These are phyloP conservation scores for Hermodice carunculata DNA, from an alignment of 2,888 invertebrate genomes.

Conservation along the genomic window DNA sequence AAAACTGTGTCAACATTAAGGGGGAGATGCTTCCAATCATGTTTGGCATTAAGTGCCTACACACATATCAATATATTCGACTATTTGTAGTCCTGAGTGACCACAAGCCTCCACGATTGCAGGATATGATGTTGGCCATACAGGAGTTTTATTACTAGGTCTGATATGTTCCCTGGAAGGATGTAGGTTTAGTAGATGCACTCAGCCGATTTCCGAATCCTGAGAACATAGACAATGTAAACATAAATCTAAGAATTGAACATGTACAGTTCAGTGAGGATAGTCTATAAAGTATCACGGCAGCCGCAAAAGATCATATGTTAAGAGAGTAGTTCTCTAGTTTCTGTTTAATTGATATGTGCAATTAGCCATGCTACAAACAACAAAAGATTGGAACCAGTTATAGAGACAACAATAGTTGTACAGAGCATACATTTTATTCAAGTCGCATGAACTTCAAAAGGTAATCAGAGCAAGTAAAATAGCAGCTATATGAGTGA, in stretches of 20 bases:
- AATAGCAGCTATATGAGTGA: too few relatives aligned
- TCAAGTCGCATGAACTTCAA: too few relatives aligned
- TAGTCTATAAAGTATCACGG: neutral
- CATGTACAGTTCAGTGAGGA: neutral
- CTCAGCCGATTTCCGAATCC: neutral
- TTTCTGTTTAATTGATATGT: too few relatives aligned
- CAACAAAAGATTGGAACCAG: too few relatives aligned
- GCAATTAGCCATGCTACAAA: too few relatives aligned
- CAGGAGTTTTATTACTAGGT: slow-evolving; percentile 25
- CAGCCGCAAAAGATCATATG: too few relatives aligned
- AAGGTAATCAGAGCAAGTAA: too few relatives aligned
- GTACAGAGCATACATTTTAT: too few relatives aligned
- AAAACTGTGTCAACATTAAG: slow-evolving; percentile 44
- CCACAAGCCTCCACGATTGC: slow-evolving; percentile 43
- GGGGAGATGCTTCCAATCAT: slow-evolving; percentile 41
- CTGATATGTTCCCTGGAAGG: slow-evolving; percentile 25
- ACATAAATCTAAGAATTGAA: neutral
- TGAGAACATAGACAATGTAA: neutral
- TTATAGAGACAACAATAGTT: too few relatives aligned
- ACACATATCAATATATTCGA: slow-evolving; percentile 40
- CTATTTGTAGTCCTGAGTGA: slow-evolving; percentile 40
- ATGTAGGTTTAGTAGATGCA: slow-evolving; percentile 5
- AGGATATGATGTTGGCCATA: slow-evolving; percentile 19
- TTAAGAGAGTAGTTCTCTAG: too few relatives aligned
- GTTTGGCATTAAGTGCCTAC: slow-evolving; percentile 42